These are phyloP conservation scores for Ypsolopha sequella DNA, from an alignment of 2,888 invertebrate species.

Conservation along the genomic window DNA sequence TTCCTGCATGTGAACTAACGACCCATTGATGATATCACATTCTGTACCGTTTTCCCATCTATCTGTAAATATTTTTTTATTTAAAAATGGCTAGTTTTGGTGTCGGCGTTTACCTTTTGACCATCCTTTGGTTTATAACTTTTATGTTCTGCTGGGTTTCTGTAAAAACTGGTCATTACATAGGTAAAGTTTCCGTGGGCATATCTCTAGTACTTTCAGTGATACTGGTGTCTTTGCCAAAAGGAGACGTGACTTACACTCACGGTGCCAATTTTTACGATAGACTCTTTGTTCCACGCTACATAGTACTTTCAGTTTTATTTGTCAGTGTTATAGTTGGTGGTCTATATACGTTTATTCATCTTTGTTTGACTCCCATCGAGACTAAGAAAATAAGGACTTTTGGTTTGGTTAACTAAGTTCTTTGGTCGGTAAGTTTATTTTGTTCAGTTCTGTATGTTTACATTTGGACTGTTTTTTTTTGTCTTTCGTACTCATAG, in stretches of 20 bases:
- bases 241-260: conserved; percentile 39
- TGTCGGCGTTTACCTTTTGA: conserved; percentile 75
- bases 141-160: conserved; percentile 74
- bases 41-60: background rate
- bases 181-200: conserved; percentile 72
- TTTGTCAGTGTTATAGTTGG: conserved; percentile 33
- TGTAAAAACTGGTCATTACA: conserved; percentile 73
- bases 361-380: conserved; percentile 38
- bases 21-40: background rate
- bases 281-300: conserved; percentile 39
- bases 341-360: conserved; percentile 33
- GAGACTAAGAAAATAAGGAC: conserved; percentile 42
- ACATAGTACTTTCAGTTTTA: conserved; percentile 32
- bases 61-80: background rate
- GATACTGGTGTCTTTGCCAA: conserved; percentile 72
- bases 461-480: too few species aligned
- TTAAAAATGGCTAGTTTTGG: conserved; percentile 64
- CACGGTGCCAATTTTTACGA: conserved; percentile 62
- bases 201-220: conserved; percentile 69
- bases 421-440: conserved; percentile 3
- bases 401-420: conserved; percentile 31
- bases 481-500: background rate
- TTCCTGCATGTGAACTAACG: background rate
- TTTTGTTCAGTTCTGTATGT: background rate
- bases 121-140: conserved; percentile 74